Evolutionary conservation across 2,797 vertebrate genomes (phyloP), one percentile per base, ranked within the genome.

Genomic region (Pyrocephalus nanus): DNA sequence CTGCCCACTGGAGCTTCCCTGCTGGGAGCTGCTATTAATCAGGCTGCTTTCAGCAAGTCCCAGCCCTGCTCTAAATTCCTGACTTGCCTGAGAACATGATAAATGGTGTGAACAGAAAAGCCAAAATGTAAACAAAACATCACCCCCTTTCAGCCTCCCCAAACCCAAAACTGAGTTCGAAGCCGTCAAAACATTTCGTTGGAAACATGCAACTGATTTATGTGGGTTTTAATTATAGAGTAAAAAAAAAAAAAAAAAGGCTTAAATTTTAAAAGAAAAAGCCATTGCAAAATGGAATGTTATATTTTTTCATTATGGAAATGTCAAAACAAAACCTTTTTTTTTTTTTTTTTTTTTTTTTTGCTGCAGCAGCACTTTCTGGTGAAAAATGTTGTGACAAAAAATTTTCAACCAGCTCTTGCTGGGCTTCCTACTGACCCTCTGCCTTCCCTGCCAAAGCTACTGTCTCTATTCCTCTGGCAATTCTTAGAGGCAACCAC

Each of bases 231-330:
- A 95, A 96, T 93, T 94, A 54, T 2, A 1, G 22, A 13, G 4
- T n/a, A n/a, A n/a, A n/a, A n/a, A n/a, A n/a, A n/a, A 5, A 0
- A 2, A 6, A 8, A 29, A 50, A 8, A 27, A 47, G 29, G 45
- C 76, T 66, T 55, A 53, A 78, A 84, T 81, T 75, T 81, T 42
- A 38, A 86, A 62, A 89, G 73, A 60, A 92, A 92, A 95, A 73
- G 34, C 15, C 86, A 42, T 8, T 66, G 60, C 48, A 76, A 86
- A 88, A 23, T 7, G 8, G 48, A 87, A 81, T 4, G 38, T 57
- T 87, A 90, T 82, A 76, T 67, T 94, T 96, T 96, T 92, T 95
- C 94, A 93, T 96, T 95, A 92, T 8, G 66, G 54, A 92, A 92
- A 84, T 50, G 92, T 93, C 94, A 96, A 95, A 96, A 96, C 86